phyloP scores from a whole-genome alignment of 1,140 invertebrate species.

The Eupeodes corollae region DNA sequence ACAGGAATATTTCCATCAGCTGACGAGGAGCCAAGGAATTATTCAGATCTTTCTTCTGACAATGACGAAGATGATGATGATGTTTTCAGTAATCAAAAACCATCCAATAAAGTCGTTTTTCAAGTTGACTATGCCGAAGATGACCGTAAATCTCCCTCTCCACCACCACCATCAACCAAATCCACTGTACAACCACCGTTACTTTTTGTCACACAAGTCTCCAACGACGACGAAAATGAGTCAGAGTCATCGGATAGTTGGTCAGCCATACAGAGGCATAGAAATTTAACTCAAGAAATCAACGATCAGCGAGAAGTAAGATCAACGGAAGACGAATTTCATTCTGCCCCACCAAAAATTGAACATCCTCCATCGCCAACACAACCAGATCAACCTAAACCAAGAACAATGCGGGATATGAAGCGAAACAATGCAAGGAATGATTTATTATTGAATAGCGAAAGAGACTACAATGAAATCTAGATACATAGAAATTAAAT shows the following conservation, averaged over 20 bases:
- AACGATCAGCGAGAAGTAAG: background rate
- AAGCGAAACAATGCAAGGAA: background rate
- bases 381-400: background rate
- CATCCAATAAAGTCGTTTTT: background rate
- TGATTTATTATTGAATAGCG: background rate
- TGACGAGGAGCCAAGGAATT: slow-evolving; percentile 5
- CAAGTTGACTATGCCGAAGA: slow-evolving; percentile 4
- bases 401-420: slow-evolving; percentile 1
- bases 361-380: background rate
- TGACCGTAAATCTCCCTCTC: background rate
- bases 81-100: background rate
- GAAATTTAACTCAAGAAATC: slow-evolving; percentile 22
- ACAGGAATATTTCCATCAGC: slow-evolving; percentile 6
- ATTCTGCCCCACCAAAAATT: no score
- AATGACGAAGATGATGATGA: background rate
- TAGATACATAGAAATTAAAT: background rate
- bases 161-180: slow-evolving; percentile 4
- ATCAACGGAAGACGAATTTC: background rate
- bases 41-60: background rate
- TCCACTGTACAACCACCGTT: slow-evolving; percentile 9
- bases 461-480: background rate
- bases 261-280: slow-evolving; percentile 21
- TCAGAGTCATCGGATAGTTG: slow-evolving; percentile 14
- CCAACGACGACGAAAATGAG: slow-evolving; percentile 14
- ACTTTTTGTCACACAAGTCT: slow-evolving; percentile 20